phyloP scores from a whole-genome alignment of 2,113 vertebrate species.

The Lepidothrix coronata region DNA sequence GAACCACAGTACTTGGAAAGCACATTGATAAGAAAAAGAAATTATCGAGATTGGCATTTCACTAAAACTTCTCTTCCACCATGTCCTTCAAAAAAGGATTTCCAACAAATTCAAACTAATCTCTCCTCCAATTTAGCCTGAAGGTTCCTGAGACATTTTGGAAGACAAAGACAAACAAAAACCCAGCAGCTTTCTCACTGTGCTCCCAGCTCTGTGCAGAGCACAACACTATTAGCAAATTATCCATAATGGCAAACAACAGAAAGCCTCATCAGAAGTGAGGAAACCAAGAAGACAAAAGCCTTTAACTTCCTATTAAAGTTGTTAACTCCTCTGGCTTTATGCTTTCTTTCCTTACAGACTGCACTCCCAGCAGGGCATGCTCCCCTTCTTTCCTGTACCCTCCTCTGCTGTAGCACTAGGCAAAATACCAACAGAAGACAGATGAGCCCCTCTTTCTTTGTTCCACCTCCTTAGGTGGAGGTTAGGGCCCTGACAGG shows the following conservation, averaged over 20 bases:
- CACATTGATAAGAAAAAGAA: not conserved
- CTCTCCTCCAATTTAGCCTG: not conserved
- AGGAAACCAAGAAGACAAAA: not conserved
- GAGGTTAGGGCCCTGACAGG: not conserved
- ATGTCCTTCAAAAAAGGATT: not conserved
- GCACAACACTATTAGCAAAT: not conserved
- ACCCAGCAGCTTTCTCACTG: not conserved
- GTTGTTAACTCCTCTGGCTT: not conserved
- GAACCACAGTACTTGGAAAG: not conserved
- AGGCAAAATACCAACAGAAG: not conserved
- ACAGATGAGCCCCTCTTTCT: not conserved
- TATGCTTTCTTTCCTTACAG: not conserved
- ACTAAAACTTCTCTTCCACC: not conserved
- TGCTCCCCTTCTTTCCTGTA: not conserved
- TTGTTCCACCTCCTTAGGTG: not conserved
- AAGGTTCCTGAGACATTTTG: not conserved
- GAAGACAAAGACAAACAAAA: not conserved
- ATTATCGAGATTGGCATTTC: not conserved
- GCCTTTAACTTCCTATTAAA: not conserved
- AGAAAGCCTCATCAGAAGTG: not conserved
- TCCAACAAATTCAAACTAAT: not conserved
- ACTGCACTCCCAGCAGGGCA: not conserved
- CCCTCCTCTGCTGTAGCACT: not conserved
- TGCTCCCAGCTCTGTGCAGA: rapidly evolving
- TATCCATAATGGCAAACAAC: not conserved